Base-by-base conservation (phyloP, 1,140 invertebrate species). In the Apis dorsata region DNA sequence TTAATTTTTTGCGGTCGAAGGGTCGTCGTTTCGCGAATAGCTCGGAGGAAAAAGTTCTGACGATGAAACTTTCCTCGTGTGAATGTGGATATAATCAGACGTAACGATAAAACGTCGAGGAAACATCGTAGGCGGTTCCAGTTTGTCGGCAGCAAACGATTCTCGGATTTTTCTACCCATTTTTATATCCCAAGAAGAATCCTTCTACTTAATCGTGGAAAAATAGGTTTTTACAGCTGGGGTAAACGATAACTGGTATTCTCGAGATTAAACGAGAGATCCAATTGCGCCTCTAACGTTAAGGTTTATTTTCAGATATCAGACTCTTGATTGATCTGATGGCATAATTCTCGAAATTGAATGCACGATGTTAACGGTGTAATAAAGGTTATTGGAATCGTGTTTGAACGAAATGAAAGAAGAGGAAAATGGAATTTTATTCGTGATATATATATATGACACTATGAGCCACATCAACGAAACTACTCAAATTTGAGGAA, bases 401-500 rank as follows among this genome's bases (percentile, higher is more conserved):
- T n/a, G 79, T 55, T 69, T 72, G 65, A 83, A 63, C 68, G 68
- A 71, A 65, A 72, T 28, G 15, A 5, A 28, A 17, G 60, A 74
- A 73, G 44, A 73, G 66, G 44, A 21, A 65, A 60, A 70, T 9
- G 21, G 24, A 44, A 44, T 21, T 21, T 13, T 17, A 19, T 51
- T n/a, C 21, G 53, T 13, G 55, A 15, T 7, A 17, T 3, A 10
- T 11, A 44, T 69, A 69, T 12, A 49, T 49, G 11, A 44, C 11
- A 19, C 10, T 28, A 44, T 13, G 28, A 10, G n/a, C 73, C 49
- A 74, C 59, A 51, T 57, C 34, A 44, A 49, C 44, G 83, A 34
- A 75, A 66, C 63, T 63, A 57, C 70, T 86, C 44, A 57, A 87
- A 88, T 78, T 88, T 81, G 79, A 84, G 74, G 1, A 28, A 83